Evolutionary conservation across 1,140 invertebrate species (phyloP).

Genomic region (Drosophila triauraria): DNA sequence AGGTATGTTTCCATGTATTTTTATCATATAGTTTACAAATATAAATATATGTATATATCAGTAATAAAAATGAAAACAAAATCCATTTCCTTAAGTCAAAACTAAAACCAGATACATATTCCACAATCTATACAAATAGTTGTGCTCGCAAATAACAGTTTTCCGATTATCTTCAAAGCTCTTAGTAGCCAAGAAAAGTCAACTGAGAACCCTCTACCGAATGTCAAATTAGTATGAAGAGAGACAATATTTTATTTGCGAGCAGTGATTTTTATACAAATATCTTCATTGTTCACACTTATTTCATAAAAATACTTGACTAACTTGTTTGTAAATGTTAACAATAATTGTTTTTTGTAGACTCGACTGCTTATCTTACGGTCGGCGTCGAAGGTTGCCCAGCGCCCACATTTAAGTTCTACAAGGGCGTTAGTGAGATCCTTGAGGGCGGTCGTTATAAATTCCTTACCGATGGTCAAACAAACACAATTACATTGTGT

Average conservation of each 20-base stretch:
- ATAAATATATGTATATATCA: not conserved
- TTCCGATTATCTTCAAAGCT: not conserved
- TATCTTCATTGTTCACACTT: no score
- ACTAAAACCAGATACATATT: not conserved
- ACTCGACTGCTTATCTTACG: conserved; percentile 95
- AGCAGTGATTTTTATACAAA: not conserved
- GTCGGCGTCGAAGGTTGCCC: conserved; percentile 96
- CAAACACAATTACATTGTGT: conserved; percentile 95
- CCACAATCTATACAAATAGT: not conserved
- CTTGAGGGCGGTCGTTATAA: conserved; percentile 97
- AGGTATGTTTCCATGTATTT: conserved; percentile 87
- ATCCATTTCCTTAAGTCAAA: not conserved
- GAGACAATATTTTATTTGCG: not conserved
- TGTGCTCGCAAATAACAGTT: not conserved
- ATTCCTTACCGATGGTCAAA: conserved; percentile 95
- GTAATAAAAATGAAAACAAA: not conserved
- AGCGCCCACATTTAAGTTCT: conserved; percentile 97
- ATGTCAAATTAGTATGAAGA: no score
- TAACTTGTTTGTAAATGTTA: conserved; percentile 36
- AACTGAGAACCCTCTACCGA: no score
- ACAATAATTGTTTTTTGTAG: conserved; percentile 85
- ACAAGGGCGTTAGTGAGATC: conserved; percentile 96
- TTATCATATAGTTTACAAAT: not conserved
- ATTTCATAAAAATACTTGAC: not conserved
- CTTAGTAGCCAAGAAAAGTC: not conserved